phyloP scores from a whole-genome alignment of 2,113 vertebrate genomes.

The Psammodynastes pulverulentus region DNA sequence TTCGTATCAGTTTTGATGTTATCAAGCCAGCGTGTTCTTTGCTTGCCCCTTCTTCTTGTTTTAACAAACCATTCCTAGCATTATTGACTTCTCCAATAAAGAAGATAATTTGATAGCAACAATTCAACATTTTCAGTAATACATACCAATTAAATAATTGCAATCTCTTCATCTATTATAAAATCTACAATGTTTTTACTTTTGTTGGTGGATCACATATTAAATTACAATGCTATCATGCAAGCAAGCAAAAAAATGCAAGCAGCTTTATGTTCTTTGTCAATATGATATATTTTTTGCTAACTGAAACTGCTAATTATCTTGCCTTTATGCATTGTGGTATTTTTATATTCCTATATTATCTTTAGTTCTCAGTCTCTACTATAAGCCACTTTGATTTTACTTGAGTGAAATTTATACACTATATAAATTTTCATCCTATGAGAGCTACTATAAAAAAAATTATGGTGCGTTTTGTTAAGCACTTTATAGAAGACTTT shows the following conservation, averaged over 20 bases:
- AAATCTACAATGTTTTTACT: neutral
- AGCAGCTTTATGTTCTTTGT: conserved; percentile 41
- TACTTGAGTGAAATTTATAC: neutral
- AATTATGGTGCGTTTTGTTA: too few relatives aligned
- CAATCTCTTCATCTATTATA: conserved; percentile 7
- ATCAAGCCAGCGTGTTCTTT: too few relatives aligned
- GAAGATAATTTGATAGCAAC: too few relatives aligned
- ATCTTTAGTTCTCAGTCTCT: neutral
- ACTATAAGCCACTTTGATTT: neutral
- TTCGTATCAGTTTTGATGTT: too few relatives aligned
- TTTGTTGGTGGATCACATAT: conserved; percentile 41
- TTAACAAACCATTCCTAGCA: too few relatives aligned
- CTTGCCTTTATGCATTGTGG: conserved; percentile 30
- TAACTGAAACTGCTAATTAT: conserved; percentile 39
- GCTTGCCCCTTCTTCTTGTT: too few relatives aligned
- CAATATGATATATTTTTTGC: neutral
- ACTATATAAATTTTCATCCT: neutral
- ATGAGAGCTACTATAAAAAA: too few relatives aligned
- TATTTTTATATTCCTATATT: conserved; percentile 23
- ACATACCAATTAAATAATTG: neutral
- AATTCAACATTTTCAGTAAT: neutral
- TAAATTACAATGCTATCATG: conserved; percentile 47
- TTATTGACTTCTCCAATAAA: too few relatives aligned
- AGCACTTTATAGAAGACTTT: too few relatives aligned
- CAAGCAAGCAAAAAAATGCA: conserved; percentile 28